Evolutionary conservation across 2,113 vertebrate genomes (phyloP), one percentile per base, ranked within the genome.

Genomic region (Sinocyclocheilus anshuiensis): DNA sequence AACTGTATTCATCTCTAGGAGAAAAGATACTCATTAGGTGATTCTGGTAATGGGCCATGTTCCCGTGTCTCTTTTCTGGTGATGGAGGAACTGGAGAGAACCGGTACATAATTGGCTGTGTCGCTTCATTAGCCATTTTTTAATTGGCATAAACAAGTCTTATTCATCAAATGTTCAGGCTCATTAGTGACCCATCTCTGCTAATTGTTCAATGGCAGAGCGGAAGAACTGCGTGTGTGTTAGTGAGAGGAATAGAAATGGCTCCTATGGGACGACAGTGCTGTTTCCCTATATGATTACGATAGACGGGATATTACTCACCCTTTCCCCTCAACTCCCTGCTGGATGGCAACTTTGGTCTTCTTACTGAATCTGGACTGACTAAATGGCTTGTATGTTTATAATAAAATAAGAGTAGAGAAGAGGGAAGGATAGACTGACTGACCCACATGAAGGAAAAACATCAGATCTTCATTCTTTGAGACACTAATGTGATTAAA

Each of bases 71-170:
- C 67, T 86, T 74, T 69, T 74, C 69, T 88, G n/a, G 74, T 83
- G 78, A 86, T 75, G 29, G 71, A 87, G 16, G 80, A 77, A 86
- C 75, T 63, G 59, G 16, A 71, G 81, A 45, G 36, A 88, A 72
- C 65, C n/a, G 24, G 69, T 69, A 33, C 77, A 33, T 83, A 77
- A 88, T 87, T 82, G 84, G 67, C 81, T 86, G 75, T 55, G 63
- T 72, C 86, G 87, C 84, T 84, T 87, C 84, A 81, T 87, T 89
- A 90, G 53, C 75, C 79, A 77, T 89, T 88, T 81, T 84, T 89
- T 87, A 91, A 91, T 90, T 89, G 87, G 63, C 85, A 88, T 79
- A 77, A 85, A 86, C 84, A 87, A 71, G 82, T 89, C 83, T 87
- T 88, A 81, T 90, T 90, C 84, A 86, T 89, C 84, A 84, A 71